Percentiles rank a stretch among this genome's conserved stretches.
Conservation (phyloP, 2,113 vertebrate species). For the Ranitomeya variabilis region DNA sequence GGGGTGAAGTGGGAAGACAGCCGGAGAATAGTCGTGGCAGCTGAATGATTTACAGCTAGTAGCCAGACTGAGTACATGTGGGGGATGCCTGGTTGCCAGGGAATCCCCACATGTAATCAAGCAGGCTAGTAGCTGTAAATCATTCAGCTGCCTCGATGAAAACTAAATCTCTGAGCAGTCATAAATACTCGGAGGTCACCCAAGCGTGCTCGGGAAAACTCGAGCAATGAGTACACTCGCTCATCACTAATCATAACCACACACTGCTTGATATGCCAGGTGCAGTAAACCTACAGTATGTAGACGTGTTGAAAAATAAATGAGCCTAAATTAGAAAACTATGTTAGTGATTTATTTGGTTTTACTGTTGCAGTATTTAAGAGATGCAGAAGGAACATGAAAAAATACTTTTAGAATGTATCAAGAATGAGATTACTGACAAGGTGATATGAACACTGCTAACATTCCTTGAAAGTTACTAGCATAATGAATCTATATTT, state of each 20-base stretch:
- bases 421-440: not conserved
- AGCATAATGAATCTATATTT: not conserved
- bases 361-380: slow-evolving; percentile 10
- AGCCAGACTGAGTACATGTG: no score
- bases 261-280: not conserved
- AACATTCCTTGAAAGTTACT: not conserved
- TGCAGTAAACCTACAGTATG: not conserved
- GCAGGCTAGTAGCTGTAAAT: no score
- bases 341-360: slow-evolving; percentile 3
- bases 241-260: not conserved
- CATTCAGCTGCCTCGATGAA: no score
- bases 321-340: slow-evolving; percentile 17
- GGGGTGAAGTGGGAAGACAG: no score
- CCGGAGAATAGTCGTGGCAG: no score
- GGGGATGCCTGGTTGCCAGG: no score
- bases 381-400: not conserved
- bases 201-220: no score
- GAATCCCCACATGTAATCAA: no score
- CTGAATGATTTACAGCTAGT: no score
- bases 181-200: no score
- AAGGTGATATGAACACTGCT: not conserved
- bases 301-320: slow-evolving; percentile 25
- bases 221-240: no score
- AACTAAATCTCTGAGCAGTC: no score
- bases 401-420: not conserved